A percentile compares a stretch with the other conserved stretches of the same genome.
These are phyloP conservation scores for Coilia nasus DNA, from an alignment of 2,797 vertebrate genomes.

Conservation along the genomic window DNA sequence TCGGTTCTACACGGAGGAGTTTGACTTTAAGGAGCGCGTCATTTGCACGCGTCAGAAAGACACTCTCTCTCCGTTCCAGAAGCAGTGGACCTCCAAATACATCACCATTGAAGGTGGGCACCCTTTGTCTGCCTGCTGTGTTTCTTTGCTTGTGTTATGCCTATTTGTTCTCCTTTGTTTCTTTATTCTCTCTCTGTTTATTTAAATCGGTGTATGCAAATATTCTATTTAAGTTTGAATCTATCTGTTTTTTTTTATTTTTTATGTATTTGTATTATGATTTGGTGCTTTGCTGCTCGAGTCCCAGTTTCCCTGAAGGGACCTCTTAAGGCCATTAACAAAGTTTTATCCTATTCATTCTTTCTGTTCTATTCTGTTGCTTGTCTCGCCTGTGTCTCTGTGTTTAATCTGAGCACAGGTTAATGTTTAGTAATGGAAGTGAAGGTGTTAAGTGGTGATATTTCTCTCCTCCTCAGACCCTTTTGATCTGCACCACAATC, in stretches of 20 bases:
- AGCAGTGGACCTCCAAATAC: conserved; percentile 97
- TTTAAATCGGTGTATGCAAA: too few species aligned
- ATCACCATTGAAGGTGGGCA: conserved; percentile 92
- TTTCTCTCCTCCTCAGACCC: conserved; percentile 78
- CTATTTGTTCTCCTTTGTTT: neutral
- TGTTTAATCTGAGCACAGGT: neutral
- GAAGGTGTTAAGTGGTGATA: neutral
- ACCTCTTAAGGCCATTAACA: too few species aligned
- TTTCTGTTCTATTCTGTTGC: neutral
- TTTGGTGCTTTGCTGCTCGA: too few species aligned
- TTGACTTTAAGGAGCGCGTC: conserved; percentile 95
- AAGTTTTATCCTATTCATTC: too few species aligned
- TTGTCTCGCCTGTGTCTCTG: neutral
- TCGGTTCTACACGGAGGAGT: conserved; percentile 93
- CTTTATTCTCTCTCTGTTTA: neutral
- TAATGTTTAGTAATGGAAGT: too few species aligned
- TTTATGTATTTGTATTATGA: too few species aligned
- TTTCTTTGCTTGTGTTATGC: neutral
- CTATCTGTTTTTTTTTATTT: too few species aligned
- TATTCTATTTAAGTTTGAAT: too few species aligned
- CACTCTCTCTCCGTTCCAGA: conserved; percentile 94
- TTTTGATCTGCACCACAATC: conserved; percentile 95
- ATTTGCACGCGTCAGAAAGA: conserved; percentile 86
- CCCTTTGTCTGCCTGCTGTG: neutral
- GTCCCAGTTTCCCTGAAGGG: too few species aligned